These are phyloP conservation scores for Mellivora capensis DNA, from an alignment of 2,113 vertebrate species.

Conservation along the genomic window DNA sequence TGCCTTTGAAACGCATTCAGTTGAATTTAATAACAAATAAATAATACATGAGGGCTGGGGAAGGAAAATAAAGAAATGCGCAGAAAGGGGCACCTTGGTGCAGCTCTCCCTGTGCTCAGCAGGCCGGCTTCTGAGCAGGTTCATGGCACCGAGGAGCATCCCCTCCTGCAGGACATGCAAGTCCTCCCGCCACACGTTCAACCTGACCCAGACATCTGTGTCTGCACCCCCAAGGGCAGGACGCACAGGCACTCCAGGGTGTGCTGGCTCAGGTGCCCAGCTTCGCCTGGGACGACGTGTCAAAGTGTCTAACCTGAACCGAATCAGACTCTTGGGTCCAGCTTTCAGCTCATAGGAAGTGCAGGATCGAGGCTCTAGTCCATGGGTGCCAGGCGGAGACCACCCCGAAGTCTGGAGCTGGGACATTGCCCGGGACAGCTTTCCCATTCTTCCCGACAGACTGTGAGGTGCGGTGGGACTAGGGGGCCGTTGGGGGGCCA, in stretches of 20 bases:
- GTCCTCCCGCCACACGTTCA: accelerated
- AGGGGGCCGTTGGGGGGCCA: accelerated
- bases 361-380: accelerated
- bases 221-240: too few relatives aligned
- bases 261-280: accelerated
- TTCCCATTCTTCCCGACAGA: accelerated
- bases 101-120: background rate
- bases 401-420: background rate
- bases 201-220: accelerated
- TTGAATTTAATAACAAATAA: slow-evolving; percentile 41
- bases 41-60: slow-evolving; percentile 39
- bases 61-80: slow-evolving; percentile 15
- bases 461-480: accelerated
- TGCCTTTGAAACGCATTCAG: slow-evolving; percentile 46
- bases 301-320: background rate
- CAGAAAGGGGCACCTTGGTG: background rate
- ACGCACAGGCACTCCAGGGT: background rate
- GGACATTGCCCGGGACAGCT: too few relatives aligned
- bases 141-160: accelerated
- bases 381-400: background rate
- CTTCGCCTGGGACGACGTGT: background rate
- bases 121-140: background rate
- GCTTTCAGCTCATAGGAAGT: background rate
- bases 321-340: background rate
- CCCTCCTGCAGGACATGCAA: background rate